Evolutionary conservation across 2,797 vertebrate species (phyloP).

Genomic region (Poecilia picta): DNA sequence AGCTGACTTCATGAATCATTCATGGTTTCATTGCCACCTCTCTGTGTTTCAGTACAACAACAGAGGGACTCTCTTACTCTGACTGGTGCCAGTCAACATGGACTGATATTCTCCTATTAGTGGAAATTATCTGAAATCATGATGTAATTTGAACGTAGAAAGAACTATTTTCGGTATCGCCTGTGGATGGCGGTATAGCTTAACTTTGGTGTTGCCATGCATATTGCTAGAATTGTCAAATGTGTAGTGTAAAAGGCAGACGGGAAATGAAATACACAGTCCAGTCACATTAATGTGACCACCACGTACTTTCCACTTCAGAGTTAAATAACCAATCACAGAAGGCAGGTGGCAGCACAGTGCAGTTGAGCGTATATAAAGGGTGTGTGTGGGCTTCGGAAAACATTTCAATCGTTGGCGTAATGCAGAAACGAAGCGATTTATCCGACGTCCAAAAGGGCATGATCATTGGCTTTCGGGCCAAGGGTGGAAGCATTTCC

Average conservation of each 20-base stretch:
- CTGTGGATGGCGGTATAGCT: slow-evolving; percentile 66
- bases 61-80: slow-evolving; percentile 48
- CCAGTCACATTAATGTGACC: no score
- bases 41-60: slow-evolving; percentile 48
- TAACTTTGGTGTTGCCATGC: slow-evolving; percentile 7
- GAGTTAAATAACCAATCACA: no score
- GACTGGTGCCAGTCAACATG: slow-evolving; percentile 71
- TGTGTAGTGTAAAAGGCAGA: background rate
- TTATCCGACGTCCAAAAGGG: no score
- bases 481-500: no score
- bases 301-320: no score
- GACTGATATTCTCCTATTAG: slow-evolving; percentile 70
- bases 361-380: no score
- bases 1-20: slow-evolving; percentile 40
- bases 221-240: background rate
- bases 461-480: no score
- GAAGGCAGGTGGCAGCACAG: no score
- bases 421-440: no score
- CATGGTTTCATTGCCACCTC: slow-evolving; percentile 41
- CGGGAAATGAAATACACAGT: background rate
- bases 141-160: slow-evolving; percentile 65
- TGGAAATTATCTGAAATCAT: slow-evolving; percentile 67
- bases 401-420: no score
- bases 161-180: slow-evolving; percentile 6
- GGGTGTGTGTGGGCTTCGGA: no score